Evolutionary conservation across 2,113 vertebrate species (phyloP).

Genomic region (Plectropomus leopardus): DNA sequence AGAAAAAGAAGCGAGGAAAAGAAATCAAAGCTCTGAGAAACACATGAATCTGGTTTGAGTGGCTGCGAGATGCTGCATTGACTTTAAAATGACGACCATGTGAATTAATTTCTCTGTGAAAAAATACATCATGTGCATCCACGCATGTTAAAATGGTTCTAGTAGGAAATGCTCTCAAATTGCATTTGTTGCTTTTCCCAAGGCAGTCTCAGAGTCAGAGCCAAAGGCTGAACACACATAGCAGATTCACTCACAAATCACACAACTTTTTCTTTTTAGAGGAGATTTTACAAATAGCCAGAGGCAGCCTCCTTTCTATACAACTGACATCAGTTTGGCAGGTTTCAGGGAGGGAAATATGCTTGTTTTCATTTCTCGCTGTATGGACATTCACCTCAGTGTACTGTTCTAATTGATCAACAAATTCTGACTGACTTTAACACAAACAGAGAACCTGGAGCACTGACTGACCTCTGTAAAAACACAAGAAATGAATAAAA

Average conservation of each 20-base stretch:
- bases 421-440: conserved; percentile 3
- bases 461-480: background rate
- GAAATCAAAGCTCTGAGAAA: conserved; percentile 6
- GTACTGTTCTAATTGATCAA: background rate
- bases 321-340: conserved; percentile 5
- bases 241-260: conserved; percentile 34
- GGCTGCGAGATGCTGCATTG: background rate
- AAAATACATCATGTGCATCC: conserved; percentile 8
- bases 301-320: background rate
- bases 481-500: background rate
- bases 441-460: background rate
- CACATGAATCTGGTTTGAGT: background rate
- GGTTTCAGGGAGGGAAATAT: conserved; percentile 17
- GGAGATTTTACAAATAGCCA: background rate
- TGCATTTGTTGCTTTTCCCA: conserved; percentile 27
- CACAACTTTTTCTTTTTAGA: conserved; percentile 7
- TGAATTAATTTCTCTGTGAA: conserved; percentile 31
- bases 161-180: conserved; percentile 17
- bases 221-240: conserved; percentile 7
- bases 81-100: conserved; percentile 15
- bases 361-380: conserved; percentile 24
- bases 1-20: background rate
- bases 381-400: background rate
- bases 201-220: conserved; percentile 13
- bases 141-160: conserved; percentile 1